These are phyloP conservation scores for Procavia capensis DNA, from an alignment of 2,113 vertebrate species.

Conservation along the genomic window DNA sequence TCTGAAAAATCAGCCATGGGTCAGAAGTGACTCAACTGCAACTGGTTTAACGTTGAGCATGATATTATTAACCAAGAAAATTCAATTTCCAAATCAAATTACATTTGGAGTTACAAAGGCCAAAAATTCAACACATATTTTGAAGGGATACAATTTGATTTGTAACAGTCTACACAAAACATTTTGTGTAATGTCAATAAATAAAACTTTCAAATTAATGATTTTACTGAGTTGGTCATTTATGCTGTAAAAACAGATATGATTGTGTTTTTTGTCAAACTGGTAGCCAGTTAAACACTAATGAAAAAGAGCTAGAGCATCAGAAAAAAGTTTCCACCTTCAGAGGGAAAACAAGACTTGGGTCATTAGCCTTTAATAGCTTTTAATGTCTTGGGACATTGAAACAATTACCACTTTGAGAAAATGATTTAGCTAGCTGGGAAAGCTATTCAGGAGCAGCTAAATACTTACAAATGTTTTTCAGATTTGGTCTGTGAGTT, in stretches of 20 bases:
- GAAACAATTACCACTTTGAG: conserved; percentile 75
- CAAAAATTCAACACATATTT: not conserved
- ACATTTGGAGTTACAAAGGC: no score
- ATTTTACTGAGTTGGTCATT: conserved; percentile 2
- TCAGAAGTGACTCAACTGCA: not conserved
- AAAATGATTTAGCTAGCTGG: conserved; percentile 76
- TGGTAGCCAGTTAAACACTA: conserved; percentile 10
- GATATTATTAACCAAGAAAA: not conserved
- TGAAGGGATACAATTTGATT: not conserved
- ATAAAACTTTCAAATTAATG: not conserved
- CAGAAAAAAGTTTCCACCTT: conserved; percentile 67
- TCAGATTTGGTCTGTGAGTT: conserved; percentile 70
- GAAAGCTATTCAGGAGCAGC: conserved; percentile 57
- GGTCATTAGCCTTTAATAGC: conserved; percentile 75
- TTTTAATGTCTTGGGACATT: conserved; percentile 76
- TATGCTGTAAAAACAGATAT: not conserved
- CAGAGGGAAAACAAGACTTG: conserved; percentile 72
- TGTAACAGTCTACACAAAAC: not conserved
- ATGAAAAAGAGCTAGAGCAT: conserved; percentile 56
- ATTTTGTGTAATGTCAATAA: not conserved
- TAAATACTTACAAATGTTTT: conserved; percentile 76
- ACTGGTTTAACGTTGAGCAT: not conserved
- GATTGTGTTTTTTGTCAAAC: conserved; percentile 27
- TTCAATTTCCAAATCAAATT: not conserved
- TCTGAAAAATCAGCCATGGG: not conserved